Conservation (phyloP, 1,140 invertebrate species). For the Zaprionus ornatus region DNA sequence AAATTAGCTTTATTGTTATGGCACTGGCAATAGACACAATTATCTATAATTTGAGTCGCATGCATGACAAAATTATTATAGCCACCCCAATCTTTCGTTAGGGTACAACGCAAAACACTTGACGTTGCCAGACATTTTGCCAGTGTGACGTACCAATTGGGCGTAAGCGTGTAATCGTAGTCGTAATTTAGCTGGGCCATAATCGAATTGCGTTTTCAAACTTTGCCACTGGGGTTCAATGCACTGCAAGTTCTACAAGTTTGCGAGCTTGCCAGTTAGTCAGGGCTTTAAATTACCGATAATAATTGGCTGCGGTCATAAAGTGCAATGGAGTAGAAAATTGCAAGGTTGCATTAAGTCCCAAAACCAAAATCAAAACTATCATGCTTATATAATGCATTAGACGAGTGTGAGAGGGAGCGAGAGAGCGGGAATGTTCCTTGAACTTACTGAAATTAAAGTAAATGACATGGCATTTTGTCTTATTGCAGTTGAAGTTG, state of each 20-base stretch:
- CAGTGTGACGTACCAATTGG: constrained; percentile 25
- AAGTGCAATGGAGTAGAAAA: constrained; percentile 73
- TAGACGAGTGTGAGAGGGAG: not conserved
- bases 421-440: not conserved
- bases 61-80: constrained; percentile 22
- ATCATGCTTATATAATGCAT: not conserved
- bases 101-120: constrained; percentile 17
- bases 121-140: constrained; percentile 20
- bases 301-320: constrained; percentile 65
- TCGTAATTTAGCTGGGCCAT: constrained; percentile 31
- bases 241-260: constrained; percentile 41
- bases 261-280: constrained; percentile 31
- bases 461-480: not conserved
- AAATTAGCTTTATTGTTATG: constrained; percentile 11
- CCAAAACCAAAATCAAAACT: constrained; percentile 24
- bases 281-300: constrained; percentile 52
- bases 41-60: constrained; percentile 12
- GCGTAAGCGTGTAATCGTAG: constrained; percentile 42
- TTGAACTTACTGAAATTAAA: constrained; percentile 4
- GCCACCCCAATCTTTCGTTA: not conserved
- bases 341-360: constrained; percentile 67
- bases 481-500: not conserved
- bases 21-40: constrained; percentile 4
- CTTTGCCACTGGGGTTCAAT: constrained; percentile 43
- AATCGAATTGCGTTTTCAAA: constrained; percentile 42